Percentiles rank a stretch among this genome's conserved stretches.
Evolutionary conservation across 1,140 invertebrate genomes (phyloP).

Genomic region (Reticulitermes speratus): DNA sequence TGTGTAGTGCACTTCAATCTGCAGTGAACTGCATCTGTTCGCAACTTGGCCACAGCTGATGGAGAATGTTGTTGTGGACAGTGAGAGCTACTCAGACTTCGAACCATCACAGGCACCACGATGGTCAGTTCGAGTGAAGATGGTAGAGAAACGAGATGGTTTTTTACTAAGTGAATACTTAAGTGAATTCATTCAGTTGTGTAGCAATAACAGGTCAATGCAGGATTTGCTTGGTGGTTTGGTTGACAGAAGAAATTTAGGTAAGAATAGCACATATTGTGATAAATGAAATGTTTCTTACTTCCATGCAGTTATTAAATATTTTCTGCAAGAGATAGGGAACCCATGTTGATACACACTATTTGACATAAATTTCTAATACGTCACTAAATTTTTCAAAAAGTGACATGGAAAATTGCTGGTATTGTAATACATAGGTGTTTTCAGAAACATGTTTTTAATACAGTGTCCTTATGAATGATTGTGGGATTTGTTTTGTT

Average conservation of each 20-base stretch:
- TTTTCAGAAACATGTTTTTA: too few relatives aligned
- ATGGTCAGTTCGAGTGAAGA: slow-evolving; percentile 68
- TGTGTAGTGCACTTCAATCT: slow-evolving; percentile 40
- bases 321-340: too few relatives aligned
- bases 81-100: slow-evolving; percentile 82
- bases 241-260: slow-evolving; percentile 32
- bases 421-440: too few relatives aligned
- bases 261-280: neutral
- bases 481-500: too few relatives aligned
- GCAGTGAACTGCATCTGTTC: slow-evolving; percentile 71
- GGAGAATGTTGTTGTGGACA: slow-evolving; percentile 86
- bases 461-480: too few relatives aligned
- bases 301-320: too few relatives aligned
- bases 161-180: slow-evolving; percentile 63
- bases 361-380: too few relatives aligned
- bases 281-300: too few relatives aligned
- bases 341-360: too few relatives aligned
- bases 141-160: slow-evolving; percentile 60
- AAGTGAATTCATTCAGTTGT: slow-evolving; percentile 56
- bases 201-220: slow-evolving; percentile 49
- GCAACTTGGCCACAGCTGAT: slow-evolving; percentile 85
- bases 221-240: slow-evolving; percentile 59
- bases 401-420: too few relatives aligned
- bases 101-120: slow-evolving; percentile 80
- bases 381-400: too few relatives aligned